phyloP scores from a whole-genome alignment of 1,140 invertebrate genomes.

The Ips nitidus region DNA sequence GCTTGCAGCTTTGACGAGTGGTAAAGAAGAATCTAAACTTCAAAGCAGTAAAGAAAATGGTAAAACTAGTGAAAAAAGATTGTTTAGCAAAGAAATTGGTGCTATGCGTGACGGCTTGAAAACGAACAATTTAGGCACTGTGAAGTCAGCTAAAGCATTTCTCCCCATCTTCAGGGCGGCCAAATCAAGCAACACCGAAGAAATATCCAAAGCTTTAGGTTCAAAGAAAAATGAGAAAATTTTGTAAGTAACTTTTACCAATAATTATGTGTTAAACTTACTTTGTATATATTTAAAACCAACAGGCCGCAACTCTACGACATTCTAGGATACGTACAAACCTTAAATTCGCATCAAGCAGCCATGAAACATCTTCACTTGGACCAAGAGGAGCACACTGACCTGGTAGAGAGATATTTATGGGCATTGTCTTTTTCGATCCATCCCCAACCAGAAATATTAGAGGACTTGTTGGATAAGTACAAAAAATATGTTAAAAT shows the following conservation, averaged over 20 bases:
- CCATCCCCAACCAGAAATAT: constrained; percentile 60
- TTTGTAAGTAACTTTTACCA: constrained; percentile 53
- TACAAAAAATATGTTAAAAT: constrained; percentile 55
- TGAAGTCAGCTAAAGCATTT: constrained; percentile 65
- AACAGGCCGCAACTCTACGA: constrained; percentile 67
- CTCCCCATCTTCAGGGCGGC: constrained; percentile 63
- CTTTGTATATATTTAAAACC: constrained; percentile 20
- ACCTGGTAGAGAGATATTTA: constrained; percentile 71
- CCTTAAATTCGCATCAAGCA: constrained; percentile 64
- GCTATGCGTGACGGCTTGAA: constrained; percentile 58
- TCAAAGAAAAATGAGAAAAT: constrained; percentile 56
- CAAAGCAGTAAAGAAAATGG: background rate
- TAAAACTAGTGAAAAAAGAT: constrained; percentile 10
- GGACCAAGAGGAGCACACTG: constrained; percentile 57
- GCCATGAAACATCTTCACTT: constrained; percentile 66
- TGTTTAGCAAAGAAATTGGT: constrained; percentile 57
- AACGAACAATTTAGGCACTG: constrained; percentile 60
- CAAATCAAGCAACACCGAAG: constrained; percentile 58
- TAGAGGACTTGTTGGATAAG: constrained; percentile 60
- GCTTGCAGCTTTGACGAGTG: constrained; percentile 31
- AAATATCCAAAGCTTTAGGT: constrained; percentile 64
- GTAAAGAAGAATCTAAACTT: background rate
- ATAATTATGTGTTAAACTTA: constrained; percentile 15
- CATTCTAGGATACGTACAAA: constrained; percentile 69
- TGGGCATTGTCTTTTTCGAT: constrained; percentile 68